phyloP scores from a whole-genome alignment of 1,140 invertebrate genomes.

The Pachyrhynchus sulphureomaculatus region DNA sequence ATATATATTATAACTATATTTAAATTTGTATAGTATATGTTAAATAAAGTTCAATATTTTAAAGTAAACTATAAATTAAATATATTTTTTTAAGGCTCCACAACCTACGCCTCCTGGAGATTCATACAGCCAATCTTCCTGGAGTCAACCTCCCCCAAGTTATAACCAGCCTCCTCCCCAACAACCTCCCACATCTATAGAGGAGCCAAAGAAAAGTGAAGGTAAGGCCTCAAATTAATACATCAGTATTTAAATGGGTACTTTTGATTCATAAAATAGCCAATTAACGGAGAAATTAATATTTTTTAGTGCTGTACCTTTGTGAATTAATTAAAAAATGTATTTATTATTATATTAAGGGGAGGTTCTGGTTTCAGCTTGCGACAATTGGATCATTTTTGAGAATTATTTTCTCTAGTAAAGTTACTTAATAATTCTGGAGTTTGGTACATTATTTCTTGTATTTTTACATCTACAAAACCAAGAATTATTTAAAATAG shows the following conservation, averaged over 20 bases:
- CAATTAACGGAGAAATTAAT: neutral
- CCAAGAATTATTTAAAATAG: no score
- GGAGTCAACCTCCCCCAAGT: neutral
- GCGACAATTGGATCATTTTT: no score
- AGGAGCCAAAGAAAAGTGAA: slow-evolving; percentile 8
- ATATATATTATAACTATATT: no score
- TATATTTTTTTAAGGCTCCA: no score
- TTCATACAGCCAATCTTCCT: neutral
- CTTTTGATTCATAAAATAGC: neutral
- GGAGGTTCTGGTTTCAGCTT: no score
- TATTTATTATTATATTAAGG: no score
- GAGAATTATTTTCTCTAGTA: no score
- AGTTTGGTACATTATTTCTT: no score
- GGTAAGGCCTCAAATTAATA: neutral
- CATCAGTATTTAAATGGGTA: neutral
- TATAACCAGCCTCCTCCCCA: neutral
- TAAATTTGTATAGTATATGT: neutral
- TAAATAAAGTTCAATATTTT: neutral
- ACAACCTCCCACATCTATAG: neutral
- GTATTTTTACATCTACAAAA: no score
- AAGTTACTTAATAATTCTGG: no score
- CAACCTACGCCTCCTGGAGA: neutral
- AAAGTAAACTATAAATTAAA: neutral
- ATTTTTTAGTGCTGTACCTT: neutral
- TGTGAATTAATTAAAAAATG: no score